phyloP scores from a whole-genome alignment of 2,113 vertebrate genomes.

The cat (Felis catus) region DNA sequence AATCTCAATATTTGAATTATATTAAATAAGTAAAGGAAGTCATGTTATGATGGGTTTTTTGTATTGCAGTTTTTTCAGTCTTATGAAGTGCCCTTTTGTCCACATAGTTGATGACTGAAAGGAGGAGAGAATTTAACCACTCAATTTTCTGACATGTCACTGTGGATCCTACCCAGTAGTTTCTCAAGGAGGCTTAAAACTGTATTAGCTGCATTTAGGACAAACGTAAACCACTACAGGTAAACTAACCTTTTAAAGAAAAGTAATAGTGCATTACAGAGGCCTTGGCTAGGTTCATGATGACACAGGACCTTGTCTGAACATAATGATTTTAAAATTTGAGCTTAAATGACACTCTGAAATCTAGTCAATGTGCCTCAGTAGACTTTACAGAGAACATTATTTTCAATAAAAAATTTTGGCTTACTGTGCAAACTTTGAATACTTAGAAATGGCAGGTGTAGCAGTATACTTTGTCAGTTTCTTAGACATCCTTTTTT shows the following conservation, averaged over 20 bases:
- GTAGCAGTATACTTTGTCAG: not conserved
- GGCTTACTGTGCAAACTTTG: not conserved
- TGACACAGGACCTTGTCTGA: constrained; percentile 76
- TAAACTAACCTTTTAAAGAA: constrained; percentile 37
- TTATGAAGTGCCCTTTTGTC: not conserved
- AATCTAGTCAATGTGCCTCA: constrained; percentile 66
- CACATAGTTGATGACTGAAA: not conserved
- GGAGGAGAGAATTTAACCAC: not conserved
- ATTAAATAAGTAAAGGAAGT: not conserved
- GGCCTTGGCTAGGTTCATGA: constrained; percentile 70
- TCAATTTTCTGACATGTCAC: not conserved
- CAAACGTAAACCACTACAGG: not conserved
- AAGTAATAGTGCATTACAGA: not conserved
- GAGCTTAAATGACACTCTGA: constrained; percentile 65
- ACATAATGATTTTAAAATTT: constrained; percentile 50
- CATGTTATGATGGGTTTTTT: not conserved
- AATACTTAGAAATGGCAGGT: not conserved
- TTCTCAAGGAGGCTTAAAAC: not conserved
- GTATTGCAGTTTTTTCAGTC: not conserved
- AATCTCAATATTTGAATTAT: not conserved
- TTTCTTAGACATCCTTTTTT: not conserved
- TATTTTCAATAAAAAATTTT: not conserved
- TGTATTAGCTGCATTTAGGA: not conserved
- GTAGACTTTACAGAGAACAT: not conserved
- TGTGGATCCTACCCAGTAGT: not conserved